Percentiles rank a stretch among this genome's conserved stretches.
These are phyloP conservation scores for Choreutis nemorana DNA, from an alignment of 2,888 invertebrate genomes.

Conservation along the genomic window DNA sequence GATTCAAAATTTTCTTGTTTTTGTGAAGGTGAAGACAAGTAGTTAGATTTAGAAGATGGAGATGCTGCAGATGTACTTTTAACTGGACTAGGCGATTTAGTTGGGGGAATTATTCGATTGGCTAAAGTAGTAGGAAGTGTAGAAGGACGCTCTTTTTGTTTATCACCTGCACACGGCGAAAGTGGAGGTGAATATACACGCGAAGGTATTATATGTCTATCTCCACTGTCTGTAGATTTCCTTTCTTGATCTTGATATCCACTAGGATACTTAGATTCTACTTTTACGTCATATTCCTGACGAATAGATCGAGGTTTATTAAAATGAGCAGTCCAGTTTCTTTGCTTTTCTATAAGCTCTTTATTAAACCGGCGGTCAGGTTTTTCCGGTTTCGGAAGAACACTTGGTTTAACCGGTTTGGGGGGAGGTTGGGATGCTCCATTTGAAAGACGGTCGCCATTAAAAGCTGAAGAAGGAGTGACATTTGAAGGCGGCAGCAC, in stretches of 20 bases:
- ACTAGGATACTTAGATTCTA: conserved; percentile 39
- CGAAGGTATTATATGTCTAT: conserved; percentile 46
- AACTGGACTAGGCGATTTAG: conserved; percentile 54
- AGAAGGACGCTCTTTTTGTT: conserved; percentile 44
- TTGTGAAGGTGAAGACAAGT: conserved; percentile 22
- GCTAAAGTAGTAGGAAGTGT: conserved; percentile 47
- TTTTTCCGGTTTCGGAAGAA: conserved; percentile 79
- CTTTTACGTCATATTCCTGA: conserved; percentile 25
- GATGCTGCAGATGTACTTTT: conserved; percentile 36
- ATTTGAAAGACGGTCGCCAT: conserved; percentile 51
- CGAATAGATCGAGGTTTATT: conserved; percentile 73
- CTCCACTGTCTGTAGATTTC: conserved; percentile 43
- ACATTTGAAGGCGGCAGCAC: conserved; percentile 58
- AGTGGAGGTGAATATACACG: conserved; percentile 61
- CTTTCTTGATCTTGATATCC: conserved; percentile 41
- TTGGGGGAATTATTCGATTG: conserved; percentile 35
- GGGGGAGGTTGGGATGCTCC: conserved; percentile 51
- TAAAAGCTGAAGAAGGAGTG: conserved; percentile 32
- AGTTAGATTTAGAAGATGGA: conserved; percentile 32
- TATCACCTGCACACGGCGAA: conserved; percentile 68
- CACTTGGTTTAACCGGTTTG: conserved; percentile 62
- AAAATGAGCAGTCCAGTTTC: conserved; percentile 93
- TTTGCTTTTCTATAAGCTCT: conserved; percentile 88
- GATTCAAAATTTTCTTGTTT: conserved; percentile 33
- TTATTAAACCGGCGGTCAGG: conserved; percentile 85